A percentile compares a stretch with the other conserved stretches of the same genome.
phyloP scores from a whole-genome alignment of 1,140 invertebrate genomes.

The Halictus rubicundus region DNA sequence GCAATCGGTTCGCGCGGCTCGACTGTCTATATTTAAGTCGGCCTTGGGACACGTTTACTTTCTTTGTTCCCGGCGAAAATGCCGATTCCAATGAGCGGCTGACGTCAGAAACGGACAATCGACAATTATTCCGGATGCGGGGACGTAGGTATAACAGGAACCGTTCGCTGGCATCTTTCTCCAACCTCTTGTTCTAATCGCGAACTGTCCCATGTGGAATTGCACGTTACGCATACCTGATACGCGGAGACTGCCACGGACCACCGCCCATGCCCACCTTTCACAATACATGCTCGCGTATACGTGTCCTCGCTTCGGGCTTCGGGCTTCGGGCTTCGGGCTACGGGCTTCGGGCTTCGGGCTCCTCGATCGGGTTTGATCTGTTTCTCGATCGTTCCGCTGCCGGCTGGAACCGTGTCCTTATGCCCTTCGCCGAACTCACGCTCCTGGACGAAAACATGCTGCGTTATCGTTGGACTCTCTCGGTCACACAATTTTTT shows the following conservation, averaged over 20 bases:
- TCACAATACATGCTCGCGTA: conserved; percentile 62
- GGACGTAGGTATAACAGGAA: conserved; percentile 52
- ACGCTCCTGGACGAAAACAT: too few relatives aligned
- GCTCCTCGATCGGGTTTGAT: conserved; percentile 35
- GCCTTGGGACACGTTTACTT: conserved; percentile 3
- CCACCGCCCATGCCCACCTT: conserved; percentile 64
- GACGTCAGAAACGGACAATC: conserved; percentile 2
- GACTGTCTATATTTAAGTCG: background rate
- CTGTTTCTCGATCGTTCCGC: conserved; percentile 11
- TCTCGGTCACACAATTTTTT: too few relatives aligned
- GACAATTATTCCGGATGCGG: background rate
- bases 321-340: background rate
- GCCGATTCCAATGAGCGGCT: background rate
- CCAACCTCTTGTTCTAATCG: conserved; percentile 48
- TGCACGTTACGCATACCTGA: conserved; percentile 60
- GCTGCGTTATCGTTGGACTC: conserved; percentile 4
- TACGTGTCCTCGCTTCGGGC: conserved; percentile 42
- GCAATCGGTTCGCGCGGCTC: background rate
- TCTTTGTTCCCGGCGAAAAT: background rate
- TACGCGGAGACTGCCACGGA: conserved; percentile 56
- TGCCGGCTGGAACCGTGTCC: conserved; percentile 13
- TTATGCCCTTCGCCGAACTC: conserved; percentile 26
- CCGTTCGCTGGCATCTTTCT: conserved; percentile 29
- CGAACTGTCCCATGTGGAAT: conserved; percentile 34
- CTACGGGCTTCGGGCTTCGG: conserved; percentile 26